Percentiles rank a stretch among this genome's conserved stretches.
Evolutionary conservation across 2,888 invertebrate species (phyloP).

Genomic region (Ichneumoninae sp.): DNA sequence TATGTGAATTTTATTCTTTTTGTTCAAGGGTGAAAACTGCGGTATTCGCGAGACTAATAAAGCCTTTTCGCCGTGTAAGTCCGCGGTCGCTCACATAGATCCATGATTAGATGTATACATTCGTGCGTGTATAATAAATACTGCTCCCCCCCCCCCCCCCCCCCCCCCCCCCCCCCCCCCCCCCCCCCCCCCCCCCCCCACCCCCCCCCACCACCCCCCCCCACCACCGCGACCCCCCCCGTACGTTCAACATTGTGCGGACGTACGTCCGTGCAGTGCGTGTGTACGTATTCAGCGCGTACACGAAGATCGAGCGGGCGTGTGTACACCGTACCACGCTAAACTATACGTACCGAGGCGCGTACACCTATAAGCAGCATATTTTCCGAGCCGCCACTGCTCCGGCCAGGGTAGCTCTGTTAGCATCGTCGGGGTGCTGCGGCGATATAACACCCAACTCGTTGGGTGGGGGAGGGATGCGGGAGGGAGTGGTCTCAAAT

Average conservation of each 20-base stretch:
- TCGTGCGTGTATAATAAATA: conserved; percentile 44
- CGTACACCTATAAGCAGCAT: conserved; percentile 75
- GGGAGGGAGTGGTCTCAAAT: conserved; percentile 57
- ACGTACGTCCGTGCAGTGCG: background rate
- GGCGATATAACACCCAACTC: conserved; percentile 52
- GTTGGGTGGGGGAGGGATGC: conserved; percentile 23
- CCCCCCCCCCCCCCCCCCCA: no score
- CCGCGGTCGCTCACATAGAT: background rate
- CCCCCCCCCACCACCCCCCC: no score
- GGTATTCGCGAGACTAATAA: background rate
- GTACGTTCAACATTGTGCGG: conserved; percentile 8
- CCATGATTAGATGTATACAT: conserved; percentile 29
- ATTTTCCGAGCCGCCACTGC: conserved; percentile 78
- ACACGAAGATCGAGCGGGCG: background rate
- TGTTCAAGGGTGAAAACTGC: background rate
- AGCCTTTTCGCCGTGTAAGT: conserved; percentile 12
- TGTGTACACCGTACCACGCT: conserved; percentile 22
- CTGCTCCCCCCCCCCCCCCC: conserved; percentile 1
- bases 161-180: no score
- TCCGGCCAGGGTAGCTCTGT: conserved; percentile 3
- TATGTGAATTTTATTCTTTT: no score
- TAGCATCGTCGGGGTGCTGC: conserved; percentile 33
- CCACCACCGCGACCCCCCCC: no score
- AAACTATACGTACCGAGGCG: conserved; percentile 53
- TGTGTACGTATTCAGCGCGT: background rate